These are phyloP conservation scores for Pelosia muscerda DNA, from an alignment of 2,888 invertebrate species.

Conservation along the genomic window DNA sequence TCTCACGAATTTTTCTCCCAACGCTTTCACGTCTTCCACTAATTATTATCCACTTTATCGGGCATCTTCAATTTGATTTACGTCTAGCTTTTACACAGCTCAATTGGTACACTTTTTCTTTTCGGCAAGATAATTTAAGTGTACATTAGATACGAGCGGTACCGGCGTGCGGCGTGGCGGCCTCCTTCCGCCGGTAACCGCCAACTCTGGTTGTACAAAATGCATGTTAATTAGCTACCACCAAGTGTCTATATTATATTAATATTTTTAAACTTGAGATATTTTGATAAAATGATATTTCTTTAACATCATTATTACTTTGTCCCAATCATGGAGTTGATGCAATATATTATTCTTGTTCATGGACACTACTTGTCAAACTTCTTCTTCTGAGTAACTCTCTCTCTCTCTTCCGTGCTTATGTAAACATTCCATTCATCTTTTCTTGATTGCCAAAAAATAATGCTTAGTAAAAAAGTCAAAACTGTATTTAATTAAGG, in stretches of 20 bases:
- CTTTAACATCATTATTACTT: conserved; percentile 31
- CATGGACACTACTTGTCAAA: not conserved
- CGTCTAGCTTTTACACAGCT: conserved; percentile 82
- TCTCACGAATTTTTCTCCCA: conserved; percentile 87
- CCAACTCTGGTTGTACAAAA: conserved; percentile 44
- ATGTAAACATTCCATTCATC: not conserved
- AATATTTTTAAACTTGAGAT: conserved; percentile 58
- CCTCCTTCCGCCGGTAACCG: conserved; percentile 56
- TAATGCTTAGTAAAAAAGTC: not conserved
- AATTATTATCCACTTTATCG: conserved; percentile 87
- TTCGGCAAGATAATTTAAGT: conserved; percentile 76
- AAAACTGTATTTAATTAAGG: not conserved
- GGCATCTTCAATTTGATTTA: conserved; percentile 87
- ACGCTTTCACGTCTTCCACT: conserved; percentile 86
- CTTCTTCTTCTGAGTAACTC: not conserved
- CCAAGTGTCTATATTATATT: conserved; percentile 51
- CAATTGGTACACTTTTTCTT: conserved; percentile 86
- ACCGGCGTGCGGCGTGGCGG: conserved; percentile 57
- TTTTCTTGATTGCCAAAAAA: not conserved
- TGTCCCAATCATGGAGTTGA: not conserved
- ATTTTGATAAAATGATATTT: conserved; percentile 60
- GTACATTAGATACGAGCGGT: conserved; percentile 59
- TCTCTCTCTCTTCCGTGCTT: not conserved
- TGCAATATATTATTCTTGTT: not conserved
- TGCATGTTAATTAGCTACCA: conserved; percentile 52